phyloP scores from a whole-genome alignment of 2,113 vertebrate genomes.

The Tachysurus fulvidraco region DNA sequence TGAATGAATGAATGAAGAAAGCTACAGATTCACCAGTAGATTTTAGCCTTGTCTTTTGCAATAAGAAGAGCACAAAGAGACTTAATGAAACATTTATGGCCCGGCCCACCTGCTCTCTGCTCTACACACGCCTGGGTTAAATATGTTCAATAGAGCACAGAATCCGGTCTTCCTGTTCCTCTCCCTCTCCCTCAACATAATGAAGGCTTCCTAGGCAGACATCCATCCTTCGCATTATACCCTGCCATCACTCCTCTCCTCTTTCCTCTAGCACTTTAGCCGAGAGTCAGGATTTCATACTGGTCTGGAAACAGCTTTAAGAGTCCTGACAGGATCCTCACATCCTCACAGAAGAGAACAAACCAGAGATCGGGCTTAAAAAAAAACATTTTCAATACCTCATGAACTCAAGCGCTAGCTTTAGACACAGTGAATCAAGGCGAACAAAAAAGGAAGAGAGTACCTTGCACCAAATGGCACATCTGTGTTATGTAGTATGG shows the following conservation, averaged over 20 bases:
- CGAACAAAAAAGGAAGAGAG: slow-evolving; percentile 41
- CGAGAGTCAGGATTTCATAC: background rate
- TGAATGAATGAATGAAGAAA: background rate
- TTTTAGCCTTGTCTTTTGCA: slow-evolving; percentile 38
- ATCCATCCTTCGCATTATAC: slow-evolving; percentile 8
- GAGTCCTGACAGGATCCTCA: background rate
- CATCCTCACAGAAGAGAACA: background rate
- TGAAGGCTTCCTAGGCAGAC: slow-evolving; percentile 50
- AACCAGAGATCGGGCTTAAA: background rate
- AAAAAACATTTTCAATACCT: background rate
- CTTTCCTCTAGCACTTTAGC: background rate
- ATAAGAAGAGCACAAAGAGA: slow-evolving; percentile 63
- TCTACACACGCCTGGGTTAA: slow-evolving; percentile 67
- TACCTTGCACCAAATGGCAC: background rate
- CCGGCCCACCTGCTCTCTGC: slow-evolving; percentile 44
- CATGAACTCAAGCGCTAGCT: slow-evolving; percentile 23
- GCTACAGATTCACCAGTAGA: slow-evolving; percentile 2
- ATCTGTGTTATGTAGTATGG: slow-evolving; percentile 20
- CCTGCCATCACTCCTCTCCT: background rate
- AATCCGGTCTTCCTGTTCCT: slow-evolving; percentile 54
- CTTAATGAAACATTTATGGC: slow-evolving; percentile 73
- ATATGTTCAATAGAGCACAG: slow-evolving; percentile 69
- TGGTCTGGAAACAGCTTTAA: background rate
- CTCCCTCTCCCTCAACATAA: slow-evolving; percentile 54
- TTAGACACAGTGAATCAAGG: background rate